Percentiles rank a stretch among this genome's conserved stretches.
phyloP scores from a whole-genome alignment of 2,888 invertebrate species.

The Amphipoea lucens region DNA sequence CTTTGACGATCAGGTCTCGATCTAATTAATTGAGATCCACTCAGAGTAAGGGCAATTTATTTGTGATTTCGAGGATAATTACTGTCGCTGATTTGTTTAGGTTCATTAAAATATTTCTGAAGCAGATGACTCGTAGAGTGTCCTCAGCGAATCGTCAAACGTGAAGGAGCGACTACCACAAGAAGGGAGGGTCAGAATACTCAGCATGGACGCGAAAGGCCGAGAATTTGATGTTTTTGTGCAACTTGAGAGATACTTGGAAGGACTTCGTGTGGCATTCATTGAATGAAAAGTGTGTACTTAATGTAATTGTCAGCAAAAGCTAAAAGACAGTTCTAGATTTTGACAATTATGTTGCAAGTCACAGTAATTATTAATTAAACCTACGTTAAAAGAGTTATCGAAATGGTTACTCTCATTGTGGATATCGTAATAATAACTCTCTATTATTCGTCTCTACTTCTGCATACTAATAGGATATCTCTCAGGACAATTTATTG shows the following conservation, averaged over 20 bases:
- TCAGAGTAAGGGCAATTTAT: background rate
- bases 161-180: background rate
- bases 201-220: background rate
- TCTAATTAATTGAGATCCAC: slow-evolving; percentile 5
- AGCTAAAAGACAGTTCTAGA: background rate
- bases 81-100: background rate
- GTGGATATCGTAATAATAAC: background rate
- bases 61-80: background rate
- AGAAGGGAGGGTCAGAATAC: background rate
- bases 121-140: background rate
- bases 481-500: background rate
- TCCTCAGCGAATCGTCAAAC: background rate
- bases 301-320: background rate
- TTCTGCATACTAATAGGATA: background rate
- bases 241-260: background rate
- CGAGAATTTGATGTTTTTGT: background rate
- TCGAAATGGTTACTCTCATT: background rate
- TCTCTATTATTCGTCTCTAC: background rate
- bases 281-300: no score
- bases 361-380: background rate
- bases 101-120: slow-evolving; percentile 3
- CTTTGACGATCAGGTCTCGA: slow-evolving; percentile 1
- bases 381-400: background rate
- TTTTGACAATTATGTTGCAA: background rate
- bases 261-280: background rate